Evolutionary conservation across 2,797 vertebrate species (phyloP).

Genomic region (Melopsittacus undulatus): DNA sequence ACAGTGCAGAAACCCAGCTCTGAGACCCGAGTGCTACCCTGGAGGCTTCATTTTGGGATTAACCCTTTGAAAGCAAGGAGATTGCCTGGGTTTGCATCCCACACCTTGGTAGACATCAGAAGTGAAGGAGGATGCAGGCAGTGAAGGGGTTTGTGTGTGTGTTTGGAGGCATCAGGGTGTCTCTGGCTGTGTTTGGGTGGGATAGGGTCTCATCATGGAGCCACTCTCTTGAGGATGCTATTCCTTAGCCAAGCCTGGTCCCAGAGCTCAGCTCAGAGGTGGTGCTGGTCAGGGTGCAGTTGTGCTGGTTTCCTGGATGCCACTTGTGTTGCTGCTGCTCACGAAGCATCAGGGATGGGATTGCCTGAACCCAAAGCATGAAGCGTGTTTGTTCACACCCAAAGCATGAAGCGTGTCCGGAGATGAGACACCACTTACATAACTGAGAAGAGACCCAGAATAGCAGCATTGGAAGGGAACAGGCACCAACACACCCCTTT

Average conservation of each 20-base stretch:
- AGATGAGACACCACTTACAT: background rate
- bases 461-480: background rate
- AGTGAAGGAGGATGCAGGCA: background rate
- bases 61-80: background rate
- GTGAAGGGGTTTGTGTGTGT: background rate
- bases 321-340: background rate
- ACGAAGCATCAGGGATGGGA: background rate
- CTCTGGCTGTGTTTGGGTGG: background rate
- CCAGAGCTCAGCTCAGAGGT: background rate
- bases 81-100: rapidly evolving
- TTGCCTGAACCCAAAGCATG: background rate
- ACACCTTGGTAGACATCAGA: background rate
- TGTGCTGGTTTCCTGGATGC: background rate
- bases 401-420: background rate
- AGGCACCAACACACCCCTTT: background rate
- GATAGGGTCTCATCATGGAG: background rate
- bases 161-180: too few relatives aligned
- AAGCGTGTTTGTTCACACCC: background rate
- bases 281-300: background rate
- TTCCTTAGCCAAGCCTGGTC: background rate
- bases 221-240: rapidly evolving
- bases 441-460: background rate
- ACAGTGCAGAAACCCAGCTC: background rate
- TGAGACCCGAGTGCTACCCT: background rate
- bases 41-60: background rate